Base-by-base conservation (phyloP, 2,113 vertebrate genomes). In the Tychaedon coryphoeus region DNA sequence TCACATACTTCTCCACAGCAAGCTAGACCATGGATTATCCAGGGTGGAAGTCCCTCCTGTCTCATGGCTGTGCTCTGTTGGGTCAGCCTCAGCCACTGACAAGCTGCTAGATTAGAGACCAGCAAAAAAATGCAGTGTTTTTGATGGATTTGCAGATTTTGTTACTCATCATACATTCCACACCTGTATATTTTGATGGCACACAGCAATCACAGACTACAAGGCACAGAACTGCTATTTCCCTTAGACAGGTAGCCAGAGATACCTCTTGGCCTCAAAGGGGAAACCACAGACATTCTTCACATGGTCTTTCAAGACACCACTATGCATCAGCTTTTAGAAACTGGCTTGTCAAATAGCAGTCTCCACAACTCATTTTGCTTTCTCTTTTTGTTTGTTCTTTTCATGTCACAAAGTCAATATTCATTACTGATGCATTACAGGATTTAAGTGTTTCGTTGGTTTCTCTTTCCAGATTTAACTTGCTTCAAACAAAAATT, bases 401-500 rank as follows among this genome's bases (percentile, higher is more conserved):
- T 79, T 75, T 85, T 80, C 23, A 25, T 43, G 78, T 66, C 75
- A 54, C 70, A 40, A 91, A 94, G 36, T 92, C 74, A 93, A 75
- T 82, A 80, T 77, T 85, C 78, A 54, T 79, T 82, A 94, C 54
- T 56, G 24, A 72, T 64, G 31, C 75, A 28, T 71, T 70, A 26
- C 5, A 64, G 7, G 29, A 90, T n/a, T 72, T 61, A 43, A 65
- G 29, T 9, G 42, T 75, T 91, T 70, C 0, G 0, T 33, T 57
- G 51, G 20, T 67, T 88, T 67, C 48, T 62, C 36, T 73, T 87
- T 77, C 66, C 58, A 42, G 23, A 6, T 36, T 34, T 75, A 86
- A 79, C 43, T 88, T 86, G 50, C 40, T 92, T 87, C 64, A 92
- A 93, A 67, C 51, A 64, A 16, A 69, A 87, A 92, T 94, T 80